Evolutionary conservation across 1,140 invertebrate genomes (phyloP), one percentile per base, ranked within the genome.

Genomic region (Philopotamus ludificatus): DNA sequence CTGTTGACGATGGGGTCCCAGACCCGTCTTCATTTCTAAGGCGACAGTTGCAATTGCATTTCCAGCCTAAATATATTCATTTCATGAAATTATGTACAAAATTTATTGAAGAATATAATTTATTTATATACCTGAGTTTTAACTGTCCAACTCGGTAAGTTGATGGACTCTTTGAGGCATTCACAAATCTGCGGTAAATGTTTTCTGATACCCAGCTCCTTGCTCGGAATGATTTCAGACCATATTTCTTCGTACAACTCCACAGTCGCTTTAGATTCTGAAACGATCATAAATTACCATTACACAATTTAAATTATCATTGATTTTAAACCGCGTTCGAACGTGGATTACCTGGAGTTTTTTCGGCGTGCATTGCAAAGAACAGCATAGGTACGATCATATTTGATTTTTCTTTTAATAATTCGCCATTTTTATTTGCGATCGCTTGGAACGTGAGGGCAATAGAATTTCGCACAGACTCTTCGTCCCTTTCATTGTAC

Each of bases 181-280:
- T 81, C 77, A 25, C 89, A 86, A 45, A 96, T 91, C 51, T 87
- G 85, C 42, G 84, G 77, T 22, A 94, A 75, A 76, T 96, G 90
- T 55, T 90, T 84, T 25, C 86, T 81, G 44, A 96, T 87, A 21
- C 90, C 92, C 28, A 83, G 85, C 79, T 95, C 94, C 0, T 88
- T 90, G 8, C 91, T 89, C 9, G 93, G 92, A 42, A 91, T 89
- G 18, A 92, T 85, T 72, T 96, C 94, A 22, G 84, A 84, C 94
- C 94, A 97, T 1, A 97, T 79, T 74, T 96, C 93, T 66, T 89
- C 87, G 90, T 92, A 97, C 20, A 89, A 77, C 70, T 90, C 86
- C 47, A 89, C 82, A 9, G 85, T 85, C 26, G 81, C 77, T 70
- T 86, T 82, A 25, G 84, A 84, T 65, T 83, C 85, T 79, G 61